phyloP scores from a whole-genome alignment of 1,140 invertebrate genomes.

The Tetraneura akinire region DNA sequence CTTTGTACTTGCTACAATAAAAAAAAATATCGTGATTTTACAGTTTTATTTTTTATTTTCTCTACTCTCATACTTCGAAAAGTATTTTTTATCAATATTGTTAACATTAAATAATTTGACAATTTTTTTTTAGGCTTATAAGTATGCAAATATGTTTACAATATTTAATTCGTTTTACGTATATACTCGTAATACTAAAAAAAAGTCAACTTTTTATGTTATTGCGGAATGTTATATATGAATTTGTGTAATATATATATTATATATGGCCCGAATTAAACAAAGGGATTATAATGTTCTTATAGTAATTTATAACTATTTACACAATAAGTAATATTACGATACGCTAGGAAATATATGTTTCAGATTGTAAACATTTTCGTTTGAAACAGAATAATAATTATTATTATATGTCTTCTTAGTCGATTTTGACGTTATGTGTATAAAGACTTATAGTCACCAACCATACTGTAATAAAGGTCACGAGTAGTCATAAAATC shows the following conservation, averaged over 20 bases:
- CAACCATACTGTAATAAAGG: conserved; percentile 1
- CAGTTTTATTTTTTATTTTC: too few species aligned
- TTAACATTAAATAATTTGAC: too few species aligned
- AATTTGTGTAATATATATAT: too few species aligned
- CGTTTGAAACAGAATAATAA: conserved; percentile 10
- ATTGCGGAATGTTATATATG: background rate
- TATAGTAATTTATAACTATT: background rate
- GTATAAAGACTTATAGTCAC: background rate
- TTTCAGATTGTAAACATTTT: conserved; percentile 5
- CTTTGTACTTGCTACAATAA: too few species aligned
- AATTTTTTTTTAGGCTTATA: too few species aligned
- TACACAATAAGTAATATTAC: background rate
- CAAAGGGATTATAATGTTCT: background rate
- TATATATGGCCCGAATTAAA: too few species aligned
- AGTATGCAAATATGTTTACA: too few species aligned
- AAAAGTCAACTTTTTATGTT: background rate
- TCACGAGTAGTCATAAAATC: conserved; percentile 27
- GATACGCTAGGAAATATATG: background rate
- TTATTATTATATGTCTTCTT: background rate
- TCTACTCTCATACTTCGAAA: too few species aligned
- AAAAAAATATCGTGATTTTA: too few species aligned
- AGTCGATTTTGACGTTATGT: background rate
- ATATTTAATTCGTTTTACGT: too few species aligned
- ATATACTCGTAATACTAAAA: background rate
- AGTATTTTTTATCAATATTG: too few species aligned